These are phyloP conservation scores for Microtus richardsoni DNA, from an alignment of 2,113 vertebrate species.

Conservation along the genomic window DNA sequence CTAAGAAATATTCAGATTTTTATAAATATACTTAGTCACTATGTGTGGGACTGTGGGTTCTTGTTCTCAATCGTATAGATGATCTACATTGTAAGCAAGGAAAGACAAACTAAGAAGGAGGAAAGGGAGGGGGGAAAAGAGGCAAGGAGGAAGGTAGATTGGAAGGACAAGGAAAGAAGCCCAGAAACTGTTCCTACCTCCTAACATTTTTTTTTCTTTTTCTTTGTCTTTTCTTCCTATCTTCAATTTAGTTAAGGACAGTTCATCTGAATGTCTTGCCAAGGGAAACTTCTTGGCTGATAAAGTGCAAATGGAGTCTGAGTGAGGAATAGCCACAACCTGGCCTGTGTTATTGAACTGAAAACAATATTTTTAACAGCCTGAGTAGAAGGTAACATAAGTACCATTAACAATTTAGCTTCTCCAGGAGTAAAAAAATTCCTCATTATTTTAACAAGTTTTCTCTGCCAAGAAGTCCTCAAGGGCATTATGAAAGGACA, in stretches of 20 bases:
- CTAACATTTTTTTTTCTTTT: background rate
- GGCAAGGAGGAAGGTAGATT: no score
- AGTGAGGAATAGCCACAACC: background rate
- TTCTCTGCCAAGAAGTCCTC: slow-evolving; percentile 59
- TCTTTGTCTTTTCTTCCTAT: background rate
- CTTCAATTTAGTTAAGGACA: slow-evolving; percentile 43
- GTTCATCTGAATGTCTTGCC: background rate
- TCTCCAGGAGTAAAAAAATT: slow-evolving; percentile 40
- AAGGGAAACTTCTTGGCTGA: background rate
- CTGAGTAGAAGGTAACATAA: slow-evolving; percentile 53
- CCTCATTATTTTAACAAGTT: slow-evolving; percentile 62
- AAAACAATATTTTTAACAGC: slow-evolving; percentile 45
- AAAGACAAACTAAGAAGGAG: background rate
- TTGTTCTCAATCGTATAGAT: background rate
- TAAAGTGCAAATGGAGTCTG: background rate
- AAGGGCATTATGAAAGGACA: slow-evolving; percentile 7
- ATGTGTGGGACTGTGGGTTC: background rate
- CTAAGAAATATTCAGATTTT: background rate
- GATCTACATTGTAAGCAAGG: background rate
- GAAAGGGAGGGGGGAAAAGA: background rate
- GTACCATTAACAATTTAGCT: slow-evolving; percentile 53
- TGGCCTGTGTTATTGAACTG: slow-evolving; percentile 24
- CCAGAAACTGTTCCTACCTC: background rate
- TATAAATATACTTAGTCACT: background rate
- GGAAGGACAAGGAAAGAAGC: background rate